phyloP scores from a whole-genome alignment of 2,888 invertebrate species.

The Amiota mariae region DNA sequence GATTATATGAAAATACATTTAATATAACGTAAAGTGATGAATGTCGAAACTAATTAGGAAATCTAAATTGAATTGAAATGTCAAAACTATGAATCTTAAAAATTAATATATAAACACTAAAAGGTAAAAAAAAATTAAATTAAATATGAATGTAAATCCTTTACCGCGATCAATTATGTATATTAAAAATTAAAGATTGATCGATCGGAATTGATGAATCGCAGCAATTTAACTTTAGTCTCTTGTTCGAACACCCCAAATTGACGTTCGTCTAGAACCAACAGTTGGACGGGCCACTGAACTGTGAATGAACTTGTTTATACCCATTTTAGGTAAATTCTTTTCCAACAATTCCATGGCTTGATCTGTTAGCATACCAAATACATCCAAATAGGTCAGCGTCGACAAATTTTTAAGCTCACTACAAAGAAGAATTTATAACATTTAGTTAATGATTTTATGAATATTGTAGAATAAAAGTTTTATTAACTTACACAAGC shows the following conservation, averaged over 20 bases:
- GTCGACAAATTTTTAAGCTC: conserved; percentile 78
- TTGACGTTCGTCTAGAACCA: conserved; percentile 87
- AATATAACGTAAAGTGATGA: no score
- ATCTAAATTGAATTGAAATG: no score
- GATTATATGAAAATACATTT: no score
- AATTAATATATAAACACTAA: no score
- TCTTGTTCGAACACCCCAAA: conserved; percentile 90
- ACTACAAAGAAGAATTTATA: conserved; percentile 61
- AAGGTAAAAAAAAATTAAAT: no score
- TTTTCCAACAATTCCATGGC: conserved; percentile 76
- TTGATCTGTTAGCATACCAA: conserved; percentile 81
- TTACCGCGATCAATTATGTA: no score
- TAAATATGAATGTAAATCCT: no score
- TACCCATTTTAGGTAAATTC: conserved; percentile 77
- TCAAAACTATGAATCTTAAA: no score
- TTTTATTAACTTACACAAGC: conserved; percentile 78
- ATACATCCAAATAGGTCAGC: conserved; percentile 85
- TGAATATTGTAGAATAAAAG: conserved; percentile 8
- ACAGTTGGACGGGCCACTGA: conserved; percentile 93
- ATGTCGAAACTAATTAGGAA: no score
- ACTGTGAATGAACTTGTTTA: conserved; percentile 86
- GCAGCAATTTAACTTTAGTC: conserved; percentile 76
- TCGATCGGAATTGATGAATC: no score
- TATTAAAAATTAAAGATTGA: no score
- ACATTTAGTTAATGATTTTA: not conserved